A percentile compares a stretch with the other conserved stretches of the same genome.
These are phyloP conservation scores for Melanaphis sacchari DNA, from an alignment of 1,140 invertebrate genomes.

Conservation along the genomic window DNA sequence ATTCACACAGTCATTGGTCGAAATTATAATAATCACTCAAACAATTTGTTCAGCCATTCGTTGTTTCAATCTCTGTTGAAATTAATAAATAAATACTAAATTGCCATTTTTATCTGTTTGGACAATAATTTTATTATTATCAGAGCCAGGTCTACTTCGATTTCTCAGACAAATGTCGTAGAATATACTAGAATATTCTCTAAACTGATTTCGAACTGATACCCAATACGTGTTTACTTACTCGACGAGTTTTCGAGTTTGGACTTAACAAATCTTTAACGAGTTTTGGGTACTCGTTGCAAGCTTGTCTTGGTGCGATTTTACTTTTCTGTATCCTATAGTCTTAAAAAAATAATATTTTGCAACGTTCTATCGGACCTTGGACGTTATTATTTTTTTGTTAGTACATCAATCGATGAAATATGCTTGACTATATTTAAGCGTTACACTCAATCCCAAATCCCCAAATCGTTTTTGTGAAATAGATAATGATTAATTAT, in stretches of 20 bases:
- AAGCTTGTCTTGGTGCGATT: neutral
- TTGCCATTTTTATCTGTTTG: neutral
- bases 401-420: too few relatives aligned
- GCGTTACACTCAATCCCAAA: too few relatives aligned
- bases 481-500: too few relatives aligned
- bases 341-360: neutral
- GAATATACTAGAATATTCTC: neutral
- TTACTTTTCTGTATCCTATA: neutral
- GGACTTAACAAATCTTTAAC: neutral
- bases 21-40: neutral
- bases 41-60: neutral
- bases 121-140: neutral
- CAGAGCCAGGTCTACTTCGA: neutral
- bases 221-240: neutral
- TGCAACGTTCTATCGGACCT: too few relatives aligned
- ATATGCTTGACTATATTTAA: too few relatives aligned
- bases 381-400: too few relatives aligned
- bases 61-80: neutral
- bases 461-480: too few relatives aligned
- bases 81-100: slow-evolving; percentile 11
- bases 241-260: neutral
- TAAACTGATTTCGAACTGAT: neutral
- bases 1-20: neutral
- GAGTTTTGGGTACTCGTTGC: neutral
- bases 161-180: neutral